These are phyloP conservation scores for Ciconia nigra DNA, from an alignment of 2,797 vertebrate species.

Conservation along the genomic window DNA sequence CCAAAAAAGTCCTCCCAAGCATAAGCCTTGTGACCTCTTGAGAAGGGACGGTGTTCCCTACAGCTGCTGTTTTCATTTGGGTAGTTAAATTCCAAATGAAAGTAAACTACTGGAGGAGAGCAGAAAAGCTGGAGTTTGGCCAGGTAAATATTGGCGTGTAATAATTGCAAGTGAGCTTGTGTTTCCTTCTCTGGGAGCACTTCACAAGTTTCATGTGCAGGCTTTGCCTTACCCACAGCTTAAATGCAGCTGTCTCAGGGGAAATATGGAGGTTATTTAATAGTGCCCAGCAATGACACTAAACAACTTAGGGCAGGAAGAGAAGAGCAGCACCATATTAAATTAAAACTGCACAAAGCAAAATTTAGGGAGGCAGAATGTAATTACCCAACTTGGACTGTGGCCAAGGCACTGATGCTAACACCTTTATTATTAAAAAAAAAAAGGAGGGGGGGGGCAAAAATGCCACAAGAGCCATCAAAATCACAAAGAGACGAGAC, in stretches of 20 bases:
- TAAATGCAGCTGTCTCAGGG: background rate
- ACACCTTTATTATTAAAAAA: background rate
- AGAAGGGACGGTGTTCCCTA: background rate
- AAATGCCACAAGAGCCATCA: background rate
- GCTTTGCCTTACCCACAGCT: background rate
- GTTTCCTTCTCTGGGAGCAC: background rate
- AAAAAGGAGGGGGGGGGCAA: accelerated
- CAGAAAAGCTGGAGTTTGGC: conserved; percentile 11
- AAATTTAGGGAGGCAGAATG: conserved; percentile 23
- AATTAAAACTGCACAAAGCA: conserved; percentile 36
- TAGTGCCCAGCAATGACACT: conserved; percentile 10
- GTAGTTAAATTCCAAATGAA: background rate
- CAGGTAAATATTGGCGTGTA: conserved; percentile 2
- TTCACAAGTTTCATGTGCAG: background rate
- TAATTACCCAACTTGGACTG: conserved; percentile 7
- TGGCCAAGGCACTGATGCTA: background rate
- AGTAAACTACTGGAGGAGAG: background rate
- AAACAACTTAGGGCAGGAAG: conserved; percentile 23
- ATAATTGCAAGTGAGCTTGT: background rate
- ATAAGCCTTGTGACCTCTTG: background rate
- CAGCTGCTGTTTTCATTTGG: background rate
- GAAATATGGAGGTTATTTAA: conserved; percentile 34
- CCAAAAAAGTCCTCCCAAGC: background rate
- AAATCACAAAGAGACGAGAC: background rate
- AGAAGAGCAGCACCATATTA: background rate